Evolutionary conservation across 2,113 vertebrate species (phyloP).

Genomic region (Eira barbara): DNA sequence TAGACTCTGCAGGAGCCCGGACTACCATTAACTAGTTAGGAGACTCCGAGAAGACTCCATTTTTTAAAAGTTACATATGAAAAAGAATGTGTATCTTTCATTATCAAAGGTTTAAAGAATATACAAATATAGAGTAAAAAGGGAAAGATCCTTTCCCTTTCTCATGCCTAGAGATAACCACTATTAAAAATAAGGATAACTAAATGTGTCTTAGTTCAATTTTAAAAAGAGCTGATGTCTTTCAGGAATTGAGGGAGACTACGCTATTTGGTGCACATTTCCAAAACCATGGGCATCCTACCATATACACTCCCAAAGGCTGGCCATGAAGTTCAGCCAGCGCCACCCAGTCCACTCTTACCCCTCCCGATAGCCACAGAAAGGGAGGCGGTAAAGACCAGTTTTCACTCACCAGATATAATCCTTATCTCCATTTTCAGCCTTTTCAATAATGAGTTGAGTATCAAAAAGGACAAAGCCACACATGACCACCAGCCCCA

Average conservation of each 20-base stretch:
- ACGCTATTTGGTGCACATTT: not conserved
- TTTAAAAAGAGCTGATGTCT: not conserved
- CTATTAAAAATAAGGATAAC: not conserved
- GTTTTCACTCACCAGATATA: conserved; percentile 92
- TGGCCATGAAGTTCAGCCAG: not conserved
- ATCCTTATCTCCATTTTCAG: conserved; percentile 96
- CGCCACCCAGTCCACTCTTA: not conserved
- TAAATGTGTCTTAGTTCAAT: not conserved
- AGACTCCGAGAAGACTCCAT: not conserved
- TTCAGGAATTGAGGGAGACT: not conserved
- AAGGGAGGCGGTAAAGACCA: not conserved
- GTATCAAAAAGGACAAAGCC: conserved; percentile 98
- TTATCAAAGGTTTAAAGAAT: not conserved
- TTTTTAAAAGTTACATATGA: not conserved
- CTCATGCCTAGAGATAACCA: not conserved
- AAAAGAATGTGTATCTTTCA: not conserved
- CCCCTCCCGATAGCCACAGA: not conserved
- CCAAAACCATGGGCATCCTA: not conserved
- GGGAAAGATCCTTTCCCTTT: not conserved
- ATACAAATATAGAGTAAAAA: not conserved
- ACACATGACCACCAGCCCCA: conserved; percentile 94
- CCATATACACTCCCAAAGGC: not conserved
- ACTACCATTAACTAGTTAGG: not conserved
- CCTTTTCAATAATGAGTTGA: conserved; percentile 98
- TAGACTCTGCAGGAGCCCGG: not conserved